These are phyloP conservation scores for Porites rus DNA, from an alignment of 92 coral and sea anemone genomes.

Conservation along the genomic window DNA sequence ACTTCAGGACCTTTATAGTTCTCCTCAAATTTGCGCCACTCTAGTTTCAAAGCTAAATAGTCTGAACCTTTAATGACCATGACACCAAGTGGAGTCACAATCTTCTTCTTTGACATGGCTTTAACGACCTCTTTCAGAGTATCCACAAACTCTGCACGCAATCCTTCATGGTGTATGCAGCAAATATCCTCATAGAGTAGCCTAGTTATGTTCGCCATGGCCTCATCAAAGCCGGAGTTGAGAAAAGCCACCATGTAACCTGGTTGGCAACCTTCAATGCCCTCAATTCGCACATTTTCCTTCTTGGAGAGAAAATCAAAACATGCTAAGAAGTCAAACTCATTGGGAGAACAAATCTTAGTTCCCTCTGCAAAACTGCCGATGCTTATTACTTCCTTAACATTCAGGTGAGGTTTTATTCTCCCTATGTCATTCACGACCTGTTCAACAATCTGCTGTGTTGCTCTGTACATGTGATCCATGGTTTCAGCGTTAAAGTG, in stretches of 20 bases:
- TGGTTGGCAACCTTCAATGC: constrained; percentile 36
- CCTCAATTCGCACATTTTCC: constrained; percentile 42
- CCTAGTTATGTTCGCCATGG: constrained; percentile 12
- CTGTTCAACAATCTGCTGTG: constrained; percentile 27
- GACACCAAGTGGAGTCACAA: constrained; percentile 43
- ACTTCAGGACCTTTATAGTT: constrained; percentile 35
- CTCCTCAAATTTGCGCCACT: constrained; percentile 36
- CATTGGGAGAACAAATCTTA: constrained; percentile 43
- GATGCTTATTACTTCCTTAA: constrained; percentile 34
- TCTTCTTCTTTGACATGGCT: constrained; percentile 29
- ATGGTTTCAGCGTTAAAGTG: constrained; percentile 18
- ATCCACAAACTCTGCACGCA: constrained; percentile 3
- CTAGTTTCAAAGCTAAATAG: constrained; percentile 30
- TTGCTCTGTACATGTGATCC: constrained; percentile 23
- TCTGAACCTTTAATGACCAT: constrained; percentile 49
- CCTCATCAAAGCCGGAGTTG: neutral
- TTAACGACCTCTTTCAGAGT: constrained; percentile 9
- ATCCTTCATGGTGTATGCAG: constrained; percentile 41
- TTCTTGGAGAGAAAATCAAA: constrained; percentile 41
- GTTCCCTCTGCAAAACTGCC: constrained; percentile 55
- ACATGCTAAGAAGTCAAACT: constrained; percentile 50
- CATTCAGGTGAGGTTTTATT: constrained; percentile 23
- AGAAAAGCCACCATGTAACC: constrained; percentile 46
- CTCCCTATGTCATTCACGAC: constrained; percentile 33
- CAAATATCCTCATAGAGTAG: constrained; percentile 12